A percentile compares a stretch with the other conserved stretches of the same genome.
Conservation (phyloP, 2,888 invertebrate genomes). For the Chrysodeixis includens region DNA sequence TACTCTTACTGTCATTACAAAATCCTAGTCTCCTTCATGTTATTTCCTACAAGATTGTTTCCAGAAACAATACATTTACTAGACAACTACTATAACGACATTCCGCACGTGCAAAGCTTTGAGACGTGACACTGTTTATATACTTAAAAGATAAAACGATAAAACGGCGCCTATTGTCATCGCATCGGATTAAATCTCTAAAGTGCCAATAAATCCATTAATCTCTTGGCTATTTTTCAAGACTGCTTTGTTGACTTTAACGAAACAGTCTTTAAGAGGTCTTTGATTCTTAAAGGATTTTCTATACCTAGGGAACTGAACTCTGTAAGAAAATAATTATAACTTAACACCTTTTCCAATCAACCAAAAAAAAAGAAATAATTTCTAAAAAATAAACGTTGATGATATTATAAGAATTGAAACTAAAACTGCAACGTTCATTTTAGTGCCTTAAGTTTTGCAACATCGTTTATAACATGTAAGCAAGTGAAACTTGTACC, state of each 20-base stretch:
- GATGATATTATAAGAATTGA: too few species aligned
- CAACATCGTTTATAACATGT: neutral
- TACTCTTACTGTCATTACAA: neutral
- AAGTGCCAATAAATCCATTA: slow-evolving; percentile 40
- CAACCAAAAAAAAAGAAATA: too few species aligned
- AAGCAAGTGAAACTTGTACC: neutral
- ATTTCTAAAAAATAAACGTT: too few species aligned
- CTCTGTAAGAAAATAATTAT: neutral
- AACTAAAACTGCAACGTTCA: too few species aligned
- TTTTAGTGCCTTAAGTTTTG: too few species aligned
- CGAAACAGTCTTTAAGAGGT: slow-evolving; percentile 30
- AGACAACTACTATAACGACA: neutral
- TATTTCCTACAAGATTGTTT: neutral
- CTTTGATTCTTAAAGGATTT: slow-evolving; percentile 29
- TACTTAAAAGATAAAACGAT: slow-evolving; percentile 30
- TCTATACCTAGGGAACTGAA: slow-evolving; percentile 11
- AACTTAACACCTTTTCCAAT: too few species aligned
- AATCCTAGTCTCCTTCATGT: neutral
- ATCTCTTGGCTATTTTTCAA: slow-evolving; percentile 43
- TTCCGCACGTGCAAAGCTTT: slow-evolving; percentile 1
- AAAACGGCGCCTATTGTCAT: slow-evolving; percentile 29
- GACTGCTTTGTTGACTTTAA: slow-evolving; percentile 41
- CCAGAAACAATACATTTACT: neutral
- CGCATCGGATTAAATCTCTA: slow-evolving; percentile 7
- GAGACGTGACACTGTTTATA: slow-evolving; percentile 20